Evolutionary conservation across 2,797 vertebrate genomes (phyloP), one percentile per base, ranked within the genome.

Genomic region (Melanotaenia pygmaea): DNA sequence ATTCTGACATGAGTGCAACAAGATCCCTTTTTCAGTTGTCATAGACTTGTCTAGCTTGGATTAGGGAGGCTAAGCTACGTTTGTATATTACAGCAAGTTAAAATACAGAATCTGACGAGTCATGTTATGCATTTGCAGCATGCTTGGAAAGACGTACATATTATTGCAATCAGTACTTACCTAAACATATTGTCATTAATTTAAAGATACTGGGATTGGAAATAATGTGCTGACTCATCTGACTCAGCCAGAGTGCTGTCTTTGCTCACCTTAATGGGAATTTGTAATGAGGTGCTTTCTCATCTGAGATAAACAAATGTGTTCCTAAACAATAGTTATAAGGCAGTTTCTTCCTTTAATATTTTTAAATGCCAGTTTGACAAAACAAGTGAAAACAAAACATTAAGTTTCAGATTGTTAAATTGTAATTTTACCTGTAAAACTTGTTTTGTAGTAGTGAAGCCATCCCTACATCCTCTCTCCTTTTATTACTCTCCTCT

Each of bases 381-480:
- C 57, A 64, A 63, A 87, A 73, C 38, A n/a, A 13, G 57, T 57
- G 18, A n/a, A 12, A 47, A 61, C 24, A 53, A 59, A 62, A 13
- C 16, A 35, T 20, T 56, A 30, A 5, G 64, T 66, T 43, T 76
- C 22, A 38, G 11, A 43, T 63, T 58, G 12, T 40, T 6, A 56
- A 74, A 61, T 72, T 28, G 28, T 28, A 11, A 35, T 57, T 80
- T 74, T 58, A 67, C 59, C n/a, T 10, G 59, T 34, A 53, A 66
- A 80, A 66, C 22, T 1, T 35, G 0, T 32, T 57, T 20, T 67
- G 1, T 0, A 0, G 13, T 18, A 22, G 61, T 11, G 14, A 73
- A 71, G 60, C 35, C 40, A 6, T 22, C 66, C 60, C n/a, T 24
- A 28, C 13, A 38, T 18, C 20, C 8, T 10, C 2, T 26, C 56